Percentiles rank a stretch among this genome's conserved stretches.
Evolutionary conservation across 2,888 invertebrate genomes (phyloP).

Genomic region (Orgyia antiqua): DNA sequence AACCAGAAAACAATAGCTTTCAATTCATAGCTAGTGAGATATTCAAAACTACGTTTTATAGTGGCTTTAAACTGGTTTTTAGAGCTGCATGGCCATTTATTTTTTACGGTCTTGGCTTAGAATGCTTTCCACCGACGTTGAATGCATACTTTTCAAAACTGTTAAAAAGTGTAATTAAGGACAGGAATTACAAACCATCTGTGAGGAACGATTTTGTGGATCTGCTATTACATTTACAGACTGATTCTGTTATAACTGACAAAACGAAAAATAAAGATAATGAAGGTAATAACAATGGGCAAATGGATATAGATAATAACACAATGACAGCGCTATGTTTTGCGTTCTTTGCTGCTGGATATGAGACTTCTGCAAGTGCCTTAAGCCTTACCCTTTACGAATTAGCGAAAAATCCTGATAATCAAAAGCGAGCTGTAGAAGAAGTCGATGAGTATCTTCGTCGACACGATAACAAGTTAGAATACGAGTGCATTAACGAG

Average conservation of each 20-base stretch:
- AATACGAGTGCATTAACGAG: slow-evolving; percentile 40
- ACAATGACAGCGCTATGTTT: slow-evolving; percentile 70
- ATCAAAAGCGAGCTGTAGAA: slow-evolving; percentile 26
- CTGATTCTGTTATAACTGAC: slow-evolving; percentile 31
- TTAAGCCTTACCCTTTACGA: slow-evolving; percentile 39
- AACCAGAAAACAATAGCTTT: slow-evolving; percentile 29
- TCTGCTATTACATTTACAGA: slow-evolving; percentile 34
- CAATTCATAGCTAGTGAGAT: slow-evolving; percentile 27
- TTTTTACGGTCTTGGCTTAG: slow-evolving; percentile 37
- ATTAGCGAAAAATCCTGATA: slow-evolving; percentile 36
- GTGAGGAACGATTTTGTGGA: slow-evolving; percentile 46
- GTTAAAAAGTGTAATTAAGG: slow-evolving; percentile 32
- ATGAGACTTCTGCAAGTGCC: slow-evolving; percentile 44
- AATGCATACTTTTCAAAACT: slow-evolving; percentile 33
- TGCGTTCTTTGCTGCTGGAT: slow-evolving; percentile 60
- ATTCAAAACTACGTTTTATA: slow-evolving; percentile 24
- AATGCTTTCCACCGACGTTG: slow-evolving; percentile 28
- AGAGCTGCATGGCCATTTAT: slow-evolving; percentile 41
- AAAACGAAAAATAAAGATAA: slow-evolving; percentile 30
- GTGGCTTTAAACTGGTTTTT: slow-evolving; percentile 26
- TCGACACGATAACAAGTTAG: slow-evolving; percentile 25
- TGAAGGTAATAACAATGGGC: slow-evolving; percentile 22
- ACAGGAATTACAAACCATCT: slow-evolving; percentile 29
- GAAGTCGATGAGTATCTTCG: slow-evolving; percentile 41
- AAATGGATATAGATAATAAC: slow-evolving; percentile 44